Conservation (phyloP, 2,113 vertebrate genomes). For the Ptilonorhynchus violaceus region DNA sequence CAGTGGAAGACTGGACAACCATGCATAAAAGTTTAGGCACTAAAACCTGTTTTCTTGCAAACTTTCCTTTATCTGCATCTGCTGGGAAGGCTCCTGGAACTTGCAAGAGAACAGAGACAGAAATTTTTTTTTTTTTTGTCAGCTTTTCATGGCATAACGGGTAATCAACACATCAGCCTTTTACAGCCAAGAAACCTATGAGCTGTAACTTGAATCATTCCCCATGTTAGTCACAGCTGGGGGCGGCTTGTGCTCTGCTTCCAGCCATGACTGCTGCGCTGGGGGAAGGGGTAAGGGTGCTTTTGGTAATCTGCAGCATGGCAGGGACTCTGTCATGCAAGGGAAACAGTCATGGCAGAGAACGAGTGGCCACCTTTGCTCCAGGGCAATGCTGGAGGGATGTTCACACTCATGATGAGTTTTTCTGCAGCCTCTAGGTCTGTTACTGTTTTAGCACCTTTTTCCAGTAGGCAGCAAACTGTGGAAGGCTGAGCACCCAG, state of each 20-base stretch:
- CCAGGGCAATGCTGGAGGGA: background rate
- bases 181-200: conserved; percentile 38
- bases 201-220: conserved; percentile 27
- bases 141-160: background rate
- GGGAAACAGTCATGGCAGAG: background rate
- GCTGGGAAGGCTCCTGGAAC: background rate
- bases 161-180: conserved; percentile 28
- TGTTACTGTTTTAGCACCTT: background rate
- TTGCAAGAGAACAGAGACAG: background rate
- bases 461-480: background rate
- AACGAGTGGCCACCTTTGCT: background rate
- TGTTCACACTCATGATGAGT: background rate
- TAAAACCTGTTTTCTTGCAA: background rate
- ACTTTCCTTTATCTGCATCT: background rate
- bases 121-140: background rate
- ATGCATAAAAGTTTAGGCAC: background rate
- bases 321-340: fast-evolving
- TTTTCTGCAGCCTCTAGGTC: background rate
- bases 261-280: fast-evolving
- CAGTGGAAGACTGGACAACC: background rate
- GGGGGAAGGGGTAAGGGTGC: background rate
- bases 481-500: background rate
- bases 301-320: background rate
- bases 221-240: background rate
- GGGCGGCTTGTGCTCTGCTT: background rate